Evolutionary conservation across 1,140 invertebrate genomes (phyloP).

Genomic region (Brachystomella parvula): DNA sequence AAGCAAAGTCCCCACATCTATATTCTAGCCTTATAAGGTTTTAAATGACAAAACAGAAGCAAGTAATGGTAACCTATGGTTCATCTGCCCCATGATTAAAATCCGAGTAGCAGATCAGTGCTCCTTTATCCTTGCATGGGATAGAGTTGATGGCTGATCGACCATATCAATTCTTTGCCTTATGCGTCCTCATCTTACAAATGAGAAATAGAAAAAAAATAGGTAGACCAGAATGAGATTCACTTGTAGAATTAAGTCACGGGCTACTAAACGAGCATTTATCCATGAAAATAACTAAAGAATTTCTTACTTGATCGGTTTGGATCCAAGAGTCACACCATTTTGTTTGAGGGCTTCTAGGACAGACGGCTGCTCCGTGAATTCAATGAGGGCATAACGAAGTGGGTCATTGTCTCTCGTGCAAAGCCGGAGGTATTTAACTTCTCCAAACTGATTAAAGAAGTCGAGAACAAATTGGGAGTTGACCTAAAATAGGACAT

Average conservation of each 20-base stretch:
- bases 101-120: no score
- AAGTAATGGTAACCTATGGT: no score
- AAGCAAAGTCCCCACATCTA: no score
- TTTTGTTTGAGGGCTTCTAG: conserved; percentile 79
- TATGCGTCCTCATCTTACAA: background rate
- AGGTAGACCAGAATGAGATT: conserved; percentile 25
- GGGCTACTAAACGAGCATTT: conserved; percentile 8
- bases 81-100: no score
- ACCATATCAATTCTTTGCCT: no score
- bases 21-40: no score
- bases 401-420: conserved; percentile 66
- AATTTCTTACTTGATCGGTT: conserved; percentile 39
- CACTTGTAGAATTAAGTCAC: conserved; percentile 17
- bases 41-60: no score
- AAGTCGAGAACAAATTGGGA: conserved; percentile 74
- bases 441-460: conserved; percentile 78
- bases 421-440: conserved; percentile 91
- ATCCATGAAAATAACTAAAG: background rate
- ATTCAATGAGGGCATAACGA: conserved; percentile 82
- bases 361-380: conserved; percentile 81
- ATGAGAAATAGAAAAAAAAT: conserved; percentile 8
- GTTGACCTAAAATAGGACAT: conserved; percentile 39
- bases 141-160: no score
- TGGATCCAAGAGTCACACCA: conserved; percentile 50
- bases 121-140: no score